Conservation (phyloP, 2,797 vertebrate species). For the Euthynnus affinis region DNA sequence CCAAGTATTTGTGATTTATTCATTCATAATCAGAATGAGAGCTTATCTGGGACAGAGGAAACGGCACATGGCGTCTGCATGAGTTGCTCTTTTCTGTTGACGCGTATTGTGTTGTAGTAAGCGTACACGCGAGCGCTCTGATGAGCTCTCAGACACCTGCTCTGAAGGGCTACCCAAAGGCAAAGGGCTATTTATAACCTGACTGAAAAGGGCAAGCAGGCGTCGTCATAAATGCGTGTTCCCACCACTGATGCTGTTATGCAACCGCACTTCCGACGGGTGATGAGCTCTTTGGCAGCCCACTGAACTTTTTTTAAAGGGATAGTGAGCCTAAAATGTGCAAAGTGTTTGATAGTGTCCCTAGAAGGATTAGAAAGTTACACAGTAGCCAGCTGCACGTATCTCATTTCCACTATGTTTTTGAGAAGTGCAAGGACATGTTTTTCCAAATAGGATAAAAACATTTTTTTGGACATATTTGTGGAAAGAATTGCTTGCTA, state of each 20-base stretch:
- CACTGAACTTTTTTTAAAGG: conserved; percentile 28
- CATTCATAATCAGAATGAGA: not conserved
- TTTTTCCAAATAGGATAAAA: not conserved
- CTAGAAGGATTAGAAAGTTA: not conserved
- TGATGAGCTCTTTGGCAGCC: conserved; percentile 41
- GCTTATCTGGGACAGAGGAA: not conserved
- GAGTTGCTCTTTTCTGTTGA: conserved; percentile 3
- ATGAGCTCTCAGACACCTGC: conserved; percentile 60
- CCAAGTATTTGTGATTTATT: not conserved
- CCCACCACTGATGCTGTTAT: conserved; percentile 51
- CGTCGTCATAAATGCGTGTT: conserved; percentile 63
- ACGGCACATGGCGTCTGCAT: not conserved
- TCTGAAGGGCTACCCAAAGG: conserved; percentile 42
- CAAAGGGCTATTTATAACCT: conserved; percentile 69
- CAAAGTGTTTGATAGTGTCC: not conserved
- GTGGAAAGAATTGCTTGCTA: no score
- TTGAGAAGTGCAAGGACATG: not conserved
- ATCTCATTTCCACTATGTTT: no score
- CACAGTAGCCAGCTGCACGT: not conserved
- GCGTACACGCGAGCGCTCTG: not conserved
- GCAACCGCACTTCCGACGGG: conserved; percentile 40
- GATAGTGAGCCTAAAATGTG: not conserved
- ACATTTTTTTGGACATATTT: not conserved
- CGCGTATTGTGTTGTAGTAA: not conserved
- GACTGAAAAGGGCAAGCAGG: conserved; percentile 57